phyloP scores from a whole-genome alignment of 2,113 vertebrate species.

The Upupa epops region DNA sequence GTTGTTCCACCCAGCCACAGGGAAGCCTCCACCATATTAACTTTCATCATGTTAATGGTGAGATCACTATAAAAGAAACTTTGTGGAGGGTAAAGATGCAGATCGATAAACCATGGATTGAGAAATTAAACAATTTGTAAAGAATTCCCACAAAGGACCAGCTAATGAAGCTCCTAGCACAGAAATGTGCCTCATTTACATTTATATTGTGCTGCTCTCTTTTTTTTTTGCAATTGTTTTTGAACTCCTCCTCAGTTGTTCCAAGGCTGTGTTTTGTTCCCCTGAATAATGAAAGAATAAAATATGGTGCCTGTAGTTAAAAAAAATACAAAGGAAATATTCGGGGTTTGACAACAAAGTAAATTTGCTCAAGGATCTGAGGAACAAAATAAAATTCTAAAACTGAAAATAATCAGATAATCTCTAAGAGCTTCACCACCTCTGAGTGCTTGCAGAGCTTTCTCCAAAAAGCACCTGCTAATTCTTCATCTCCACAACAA shows the following conservation, averaged over 20 bases:
- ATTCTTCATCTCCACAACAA: neutral
- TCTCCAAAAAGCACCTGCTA: neutral
- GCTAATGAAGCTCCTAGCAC: neutral
- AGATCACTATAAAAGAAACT: neutral
- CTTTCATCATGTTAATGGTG: neutral
- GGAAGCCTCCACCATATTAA: neutral
- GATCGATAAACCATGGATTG: neutral
- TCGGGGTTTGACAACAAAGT: neutral
- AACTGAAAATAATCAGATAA: neutral
- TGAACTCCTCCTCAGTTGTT: neutral
- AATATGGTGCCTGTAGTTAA: neutral
- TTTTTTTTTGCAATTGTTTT: neutral
- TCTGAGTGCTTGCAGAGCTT: neutral
- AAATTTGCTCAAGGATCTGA: neutral
- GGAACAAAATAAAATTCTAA: neutral
- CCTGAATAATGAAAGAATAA: neutral
- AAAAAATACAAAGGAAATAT: neutral
- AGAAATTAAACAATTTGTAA: conserved; percentile 48
- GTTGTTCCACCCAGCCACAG: neutral
- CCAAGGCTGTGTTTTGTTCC: neutral
- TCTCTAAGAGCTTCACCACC: neutral
- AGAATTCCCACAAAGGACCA: conserved; percentile 6
- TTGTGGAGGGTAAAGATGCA: neutral
- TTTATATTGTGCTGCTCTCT: conserved; percentile 14
- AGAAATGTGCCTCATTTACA: conserved; percentile 12